Conservation (phyloP, 2,888 invertebrate genomes). For the Folsomia candida region DNA sequence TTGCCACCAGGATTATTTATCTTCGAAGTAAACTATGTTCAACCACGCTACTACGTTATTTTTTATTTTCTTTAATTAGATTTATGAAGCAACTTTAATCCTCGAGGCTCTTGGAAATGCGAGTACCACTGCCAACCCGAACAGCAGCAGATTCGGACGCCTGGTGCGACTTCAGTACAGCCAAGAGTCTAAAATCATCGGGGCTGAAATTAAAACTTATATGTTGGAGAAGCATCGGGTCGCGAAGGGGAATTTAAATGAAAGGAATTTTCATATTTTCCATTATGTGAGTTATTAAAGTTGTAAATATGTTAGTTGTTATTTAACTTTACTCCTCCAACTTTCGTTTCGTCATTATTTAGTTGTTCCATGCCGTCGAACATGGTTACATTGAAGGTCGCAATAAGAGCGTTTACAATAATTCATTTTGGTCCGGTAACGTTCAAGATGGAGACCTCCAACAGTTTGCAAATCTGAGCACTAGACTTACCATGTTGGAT, state of each 20-base stretch:
- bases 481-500: neutral
- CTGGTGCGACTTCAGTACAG: conserved; percentile 40
- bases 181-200: conserved; percentile 29
- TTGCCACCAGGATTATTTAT: neutral
- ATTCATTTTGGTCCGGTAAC: neutral
- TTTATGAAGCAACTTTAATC: conserved; percentile 34
- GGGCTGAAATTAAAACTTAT: conserved; percentile 46
- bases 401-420: conserved; percentile 4
- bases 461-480: neutral
- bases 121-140: conserved; percentile 42
- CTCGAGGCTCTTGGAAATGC: conserved; percentile 43
- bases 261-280: conserved; percentile 48
- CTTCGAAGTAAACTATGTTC: neutral
- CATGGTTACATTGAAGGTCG: conserved; percentile 1
- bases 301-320: neutral
- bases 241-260: conserved; percentile 34
- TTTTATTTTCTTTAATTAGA: conserved; percentile 22
- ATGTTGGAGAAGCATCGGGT: conserved; percentile 46
- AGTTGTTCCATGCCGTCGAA: neutral
- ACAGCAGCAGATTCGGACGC: conserved; percentile 47
- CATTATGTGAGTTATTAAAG: conserved; percentile 35
- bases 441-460: neutral
- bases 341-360: neutral
- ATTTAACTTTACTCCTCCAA: neutral
- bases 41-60: no score